These are phyloP conservation scores for Anser cygnoides DNA, from an alignment of 2,113 vertebrate genomes.

Conservation along the genomic window DNA sequence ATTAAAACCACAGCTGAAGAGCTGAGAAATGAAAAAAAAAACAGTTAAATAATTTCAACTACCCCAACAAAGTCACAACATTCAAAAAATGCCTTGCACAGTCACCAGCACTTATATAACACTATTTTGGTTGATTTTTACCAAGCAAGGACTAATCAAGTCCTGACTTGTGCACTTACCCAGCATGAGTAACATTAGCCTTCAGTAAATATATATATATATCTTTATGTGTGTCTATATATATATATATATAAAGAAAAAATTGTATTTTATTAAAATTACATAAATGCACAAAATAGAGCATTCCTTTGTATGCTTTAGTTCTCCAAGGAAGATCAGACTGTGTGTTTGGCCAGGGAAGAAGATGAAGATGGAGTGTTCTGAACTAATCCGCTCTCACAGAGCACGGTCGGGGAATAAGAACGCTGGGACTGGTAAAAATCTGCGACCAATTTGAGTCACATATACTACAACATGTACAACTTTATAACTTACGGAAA, in stretches of 20 bases:
- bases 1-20: background rate
- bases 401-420: constrained; percentile 1
- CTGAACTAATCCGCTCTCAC: constrained; percentile 38
- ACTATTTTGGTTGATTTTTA: background rate
- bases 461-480: constrained; percentile 72
- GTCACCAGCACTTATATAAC: background rate
- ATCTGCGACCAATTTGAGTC: constrained; percentile 55
- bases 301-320: background rate
- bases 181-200: background rate
- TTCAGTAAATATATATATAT: background rate
- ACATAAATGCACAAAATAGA: background rate
- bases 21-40: background rate
- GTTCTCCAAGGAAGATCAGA: constrained; percentile 1
- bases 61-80: background rate
- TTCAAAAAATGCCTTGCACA: background rate
- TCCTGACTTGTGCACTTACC: background rate
- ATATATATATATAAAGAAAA: background rate
- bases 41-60: background rate
- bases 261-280: background rate
- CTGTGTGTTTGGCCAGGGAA: background rate
- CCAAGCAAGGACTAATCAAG: background rate
- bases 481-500: constrained; percentile 74
- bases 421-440: constrained; percentile 41
- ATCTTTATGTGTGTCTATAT: too few relatives aligned
- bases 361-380: constrained; percentile 21